Evolutionary conservation across 2,113 vertebrate genomes (phyloP).

Genomic region (Rynchops niger): DNA sequence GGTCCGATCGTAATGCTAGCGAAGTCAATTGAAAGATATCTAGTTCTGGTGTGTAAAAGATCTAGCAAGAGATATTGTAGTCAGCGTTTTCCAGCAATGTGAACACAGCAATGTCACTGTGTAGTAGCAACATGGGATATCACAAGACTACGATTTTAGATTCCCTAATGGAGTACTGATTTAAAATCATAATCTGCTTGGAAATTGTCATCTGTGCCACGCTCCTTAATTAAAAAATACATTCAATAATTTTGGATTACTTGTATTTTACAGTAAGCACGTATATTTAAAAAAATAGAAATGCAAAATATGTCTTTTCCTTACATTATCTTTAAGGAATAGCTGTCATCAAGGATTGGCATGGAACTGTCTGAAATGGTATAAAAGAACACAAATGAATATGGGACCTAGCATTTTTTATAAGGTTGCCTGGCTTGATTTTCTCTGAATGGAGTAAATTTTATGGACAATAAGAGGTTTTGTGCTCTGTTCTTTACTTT

Average conservation of each 20-base stretch:
- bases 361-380: not conserved
- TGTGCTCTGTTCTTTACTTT: not conserved
- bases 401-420: not conserved
- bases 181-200: not conserved
- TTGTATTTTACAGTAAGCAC: not conserved
- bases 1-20: not conserved
- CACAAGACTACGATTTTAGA: not conserved
- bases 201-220: not conserved
- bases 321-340: not conserved
- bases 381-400: not conserved
- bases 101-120: not conserved
- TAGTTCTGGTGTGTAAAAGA: not conserved
- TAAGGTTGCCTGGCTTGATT: not conserved
- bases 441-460: not conserved
- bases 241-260: not conserved
- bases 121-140: not conserved
- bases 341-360: not conserved
- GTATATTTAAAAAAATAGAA: not conserved
- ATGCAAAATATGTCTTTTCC: not conserved
- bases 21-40: not conserved
- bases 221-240: not conserved
- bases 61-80: not conserved
- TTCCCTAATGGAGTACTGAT: not conserved
- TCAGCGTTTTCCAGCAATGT: not conserved
- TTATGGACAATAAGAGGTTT: not conserved